Evolutionary conservation across 92 coral and sea anemone species (phyloP).

Genomic region (Blastomussa wellsi): DNA sequence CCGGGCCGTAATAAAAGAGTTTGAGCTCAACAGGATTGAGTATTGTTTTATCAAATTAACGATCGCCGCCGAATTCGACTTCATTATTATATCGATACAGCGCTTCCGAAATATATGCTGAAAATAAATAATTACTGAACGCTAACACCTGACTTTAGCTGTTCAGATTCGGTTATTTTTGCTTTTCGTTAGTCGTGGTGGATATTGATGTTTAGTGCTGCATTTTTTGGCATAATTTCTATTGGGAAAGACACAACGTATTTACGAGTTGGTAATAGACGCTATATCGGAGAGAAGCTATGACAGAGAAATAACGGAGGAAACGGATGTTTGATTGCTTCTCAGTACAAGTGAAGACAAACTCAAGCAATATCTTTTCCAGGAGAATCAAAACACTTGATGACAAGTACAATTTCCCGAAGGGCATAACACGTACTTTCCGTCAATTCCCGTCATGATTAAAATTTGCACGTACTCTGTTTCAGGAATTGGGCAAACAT

Average conservation of each 20-base stretch:
- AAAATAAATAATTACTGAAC: not conserved
- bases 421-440: not conserved
- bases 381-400: constrained; percentile 27
- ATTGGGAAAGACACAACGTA: not conserved
- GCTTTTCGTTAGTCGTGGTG: no score
- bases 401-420: not conserved
- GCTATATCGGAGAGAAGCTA: not conserved
- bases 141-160: not conserved
- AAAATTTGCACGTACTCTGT: not conserved
- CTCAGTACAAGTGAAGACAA: not conserved
- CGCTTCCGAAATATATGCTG: not conserved
- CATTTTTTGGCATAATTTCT: not conserved
- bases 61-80: not conserved
- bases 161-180: not conserved
- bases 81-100: not conserved
- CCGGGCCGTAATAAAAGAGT: not conserved
- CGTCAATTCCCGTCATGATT: not conserved
- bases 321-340: no score
- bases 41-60: not conserved
- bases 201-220: not conserved
- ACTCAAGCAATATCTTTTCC: not conserved
- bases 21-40: not conserved
- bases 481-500: constrained; percentile 20
- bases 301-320: not conserved
- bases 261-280: not conserved